Evolutionary conservation across 2,888 invertebrate genomes (phyloP).

Genomic region (Rhingia rostrata): DNA sequence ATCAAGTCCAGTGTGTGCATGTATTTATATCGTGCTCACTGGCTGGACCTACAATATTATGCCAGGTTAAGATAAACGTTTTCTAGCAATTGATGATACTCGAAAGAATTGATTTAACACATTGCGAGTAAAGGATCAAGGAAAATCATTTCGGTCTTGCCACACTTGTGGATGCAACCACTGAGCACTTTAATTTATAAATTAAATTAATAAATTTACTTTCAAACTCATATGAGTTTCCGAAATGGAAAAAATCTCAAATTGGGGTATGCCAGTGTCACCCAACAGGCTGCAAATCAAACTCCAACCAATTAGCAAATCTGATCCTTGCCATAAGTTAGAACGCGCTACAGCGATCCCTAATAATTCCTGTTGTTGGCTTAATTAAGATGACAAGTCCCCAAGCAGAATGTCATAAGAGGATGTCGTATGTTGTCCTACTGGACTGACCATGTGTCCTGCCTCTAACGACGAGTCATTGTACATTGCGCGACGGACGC

Average conservation of each 20-base stretch:
- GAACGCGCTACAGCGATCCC: conserved; percentile 51
- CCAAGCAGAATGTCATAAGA: conserved; percentile 73
- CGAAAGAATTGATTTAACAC: too few species aligned
- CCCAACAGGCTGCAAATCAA: conserved; percentile 62
- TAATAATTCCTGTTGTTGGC: conserved; percentile 74
- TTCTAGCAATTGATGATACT: too few species aligned
- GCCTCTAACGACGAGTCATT: conserved; percentile 39
- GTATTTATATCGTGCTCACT: too few species aligned
- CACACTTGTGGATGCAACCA: too few species aligned
- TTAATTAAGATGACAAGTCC: conserved; percentile 75
- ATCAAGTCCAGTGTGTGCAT: too few species aligned
- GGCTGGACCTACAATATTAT: too few species aligned
- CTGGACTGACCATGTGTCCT: conserved; percentile 15
- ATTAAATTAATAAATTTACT: too few species aligned
- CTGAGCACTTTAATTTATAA: too few species aligned
- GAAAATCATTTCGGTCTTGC: too few species aligned
- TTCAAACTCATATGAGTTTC: too few species aligned
- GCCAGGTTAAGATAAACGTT: too few species aligned
- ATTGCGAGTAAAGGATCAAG: too few species aligned
- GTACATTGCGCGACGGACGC: conserved; percentile 7
- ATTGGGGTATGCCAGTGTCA: not conserved
- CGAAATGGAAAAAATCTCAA: not conserved
- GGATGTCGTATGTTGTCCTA: conserved; percentile 61
- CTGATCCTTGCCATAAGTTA: conserved; percentile 65
- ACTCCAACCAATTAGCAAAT: conserved; percentile 70